These are phyloP conservation scores for Radopholus similis DNA, from an alignment of 1,140 invertebrate genomes.

Conservation along the genomic window DNA sequence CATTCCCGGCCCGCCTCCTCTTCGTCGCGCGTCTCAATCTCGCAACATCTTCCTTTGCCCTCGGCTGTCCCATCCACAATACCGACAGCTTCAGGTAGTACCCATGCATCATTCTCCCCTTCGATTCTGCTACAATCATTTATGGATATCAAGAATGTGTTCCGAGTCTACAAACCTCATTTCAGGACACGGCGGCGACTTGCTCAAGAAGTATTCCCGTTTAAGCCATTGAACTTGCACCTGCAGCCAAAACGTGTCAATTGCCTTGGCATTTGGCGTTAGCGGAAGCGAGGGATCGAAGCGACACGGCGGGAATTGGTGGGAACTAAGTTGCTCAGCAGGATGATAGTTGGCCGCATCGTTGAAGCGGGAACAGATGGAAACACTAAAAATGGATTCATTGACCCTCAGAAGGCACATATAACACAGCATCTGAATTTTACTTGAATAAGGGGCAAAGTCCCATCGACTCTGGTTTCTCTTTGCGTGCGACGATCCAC, in stretches of 20 bases:
- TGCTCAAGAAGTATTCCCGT: conserved; percentile 12
- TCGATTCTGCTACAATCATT: not conserved
- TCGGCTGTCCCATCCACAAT: not conserved
- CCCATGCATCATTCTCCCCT: not conserved
- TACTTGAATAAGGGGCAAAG: conserved; percentile 16
- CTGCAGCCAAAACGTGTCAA: conserved; percentile 1
- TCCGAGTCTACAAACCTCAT: not conserved
- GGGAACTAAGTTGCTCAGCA: not conserved
- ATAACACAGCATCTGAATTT: not conserved
- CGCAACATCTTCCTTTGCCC: too few species aligned
- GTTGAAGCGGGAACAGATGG: not conserved
- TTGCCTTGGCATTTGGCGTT: conserved; percentile 2
- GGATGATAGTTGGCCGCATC: not conserved
- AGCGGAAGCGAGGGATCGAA: not conserved
- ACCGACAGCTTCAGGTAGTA: not conserved
- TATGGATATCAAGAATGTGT: too few species aligned
- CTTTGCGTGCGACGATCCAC: conserved; percentile 13
- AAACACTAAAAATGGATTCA: conserved; percentile 2
- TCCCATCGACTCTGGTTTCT: not conserved
- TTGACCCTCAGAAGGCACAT: not conserved
- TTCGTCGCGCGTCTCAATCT: too few species aligned
- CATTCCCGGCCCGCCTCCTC: too few species aligned
- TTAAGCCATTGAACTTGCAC: conserved; percentile 23
- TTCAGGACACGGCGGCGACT: conserved; percentile 7
- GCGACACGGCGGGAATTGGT: conserved; percentile 8